Evolutionary conservation across 1,140 invertebrate species (phyloP).

Genomic region (Drosophila kurseongensis): DNA sequence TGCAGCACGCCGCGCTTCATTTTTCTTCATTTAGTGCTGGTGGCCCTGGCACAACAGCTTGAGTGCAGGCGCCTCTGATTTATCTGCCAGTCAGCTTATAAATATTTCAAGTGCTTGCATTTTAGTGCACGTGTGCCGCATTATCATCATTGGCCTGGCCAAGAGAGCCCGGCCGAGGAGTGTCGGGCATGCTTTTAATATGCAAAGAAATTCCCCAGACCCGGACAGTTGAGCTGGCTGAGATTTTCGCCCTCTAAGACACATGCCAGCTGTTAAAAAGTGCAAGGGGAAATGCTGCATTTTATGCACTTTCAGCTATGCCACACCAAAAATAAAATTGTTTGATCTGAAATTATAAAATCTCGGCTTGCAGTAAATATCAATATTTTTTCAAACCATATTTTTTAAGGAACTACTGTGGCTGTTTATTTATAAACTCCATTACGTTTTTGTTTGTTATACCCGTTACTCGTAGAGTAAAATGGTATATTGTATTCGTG

Average conservation of each 20-base stretch:
- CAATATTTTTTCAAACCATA: too few relatives aligned
- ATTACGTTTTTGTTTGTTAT: too few relatives aligned
- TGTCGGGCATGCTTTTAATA: slow-evolving; percentile 50
- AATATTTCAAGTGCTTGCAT: slow-evolving; percentile 81
- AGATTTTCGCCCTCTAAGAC: slow-evolving; percentile 29
- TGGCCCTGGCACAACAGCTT: slow-evolving; percentile 48
- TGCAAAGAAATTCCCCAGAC: slow-evolving; percentile 52
- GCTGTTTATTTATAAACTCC: too few relatives aligned
- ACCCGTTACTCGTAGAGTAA: too few relatives aligned
- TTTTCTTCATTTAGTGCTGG: slow-evolving; percentile 73
- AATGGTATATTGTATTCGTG: too few relatives aligned
- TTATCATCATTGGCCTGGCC: slow-evolving; percentile 58
- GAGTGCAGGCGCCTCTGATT: slow-evolving; percentile 65
- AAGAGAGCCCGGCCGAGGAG: slow-evolving; percentile 8
- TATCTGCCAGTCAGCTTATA: slow-evolving; percentile 72
- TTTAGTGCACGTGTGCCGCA: slow-evolving; percentile 79
- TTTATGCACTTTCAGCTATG: slow-evolving; percentile 24
- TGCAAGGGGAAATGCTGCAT: slow-evolving; percentile 21
- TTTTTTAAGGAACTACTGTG: too few relatives aligned
- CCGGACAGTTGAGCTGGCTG: slow-evolving; percentile 3
- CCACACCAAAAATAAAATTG: not conserved
- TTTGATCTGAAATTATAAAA: not conserved
- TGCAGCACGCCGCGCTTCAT: slow-evolving; percentile 48
- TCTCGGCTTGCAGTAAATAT: accelerated
- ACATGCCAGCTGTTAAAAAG: slow-evolving; percentile 44